Conservation (phyloP, 1,140 invertebrate species). For the Danaus plexippus region DNA sequence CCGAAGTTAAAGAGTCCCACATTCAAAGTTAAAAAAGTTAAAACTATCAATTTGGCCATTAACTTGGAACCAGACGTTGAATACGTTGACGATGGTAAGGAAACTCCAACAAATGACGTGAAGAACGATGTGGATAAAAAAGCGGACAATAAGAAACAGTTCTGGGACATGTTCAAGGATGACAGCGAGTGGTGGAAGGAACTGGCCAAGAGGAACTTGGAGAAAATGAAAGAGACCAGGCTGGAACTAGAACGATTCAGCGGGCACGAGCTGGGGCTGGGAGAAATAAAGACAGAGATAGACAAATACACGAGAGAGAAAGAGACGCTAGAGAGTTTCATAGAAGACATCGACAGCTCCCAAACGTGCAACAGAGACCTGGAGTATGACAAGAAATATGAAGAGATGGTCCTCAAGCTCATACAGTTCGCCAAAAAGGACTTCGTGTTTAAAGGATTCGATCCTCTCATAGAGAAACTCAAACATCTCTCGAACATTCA, state of each 20-base stretch:
- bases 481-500: constrained; percentile 53
- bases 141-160: constrained; percentile 40
- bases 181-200: constrained; percentile 69
- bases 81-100: neutral
- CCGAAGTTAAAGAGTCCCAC: constrained; percentile 43
- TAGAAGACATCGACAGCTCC: constrained; percentile 59
- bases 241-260: constrained; percentile 62
- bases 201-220: constrained; percentile 62
- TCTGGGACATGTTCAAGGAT: constrained; percentile 67
- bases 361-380: constrained; percentile 55
- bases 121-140: constrained; percentile 18
- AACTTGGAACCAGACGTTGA: constrained; percentile 24
- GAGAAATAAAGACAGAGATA: constrained; percentile 50
- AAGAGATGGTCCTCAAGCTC: constrained; percentile 60
- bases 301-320: constrained; percentile 58
- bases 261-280: constrained; percentile 59
- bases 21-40: constrained; percentile 55
- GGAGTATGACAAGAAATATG: constrained; percentile 62
- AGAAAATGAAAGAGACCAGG: constrained; percentile 65
- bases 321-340: constrained; percentile 51
- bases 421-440: constrained; percentile 66
- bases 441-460: constrained; percentile 69
- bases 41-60: constrained; percentile 43
- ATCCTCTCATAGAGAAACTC: constrained; percentile 65
- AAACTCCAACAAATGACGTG: constrained; percentile 23